These are phyloP conservation scores for Bujurquina vittata DNA, from an alignment of 2,113 vertebrate genomes.

Conservation along the genomic window DNA sequence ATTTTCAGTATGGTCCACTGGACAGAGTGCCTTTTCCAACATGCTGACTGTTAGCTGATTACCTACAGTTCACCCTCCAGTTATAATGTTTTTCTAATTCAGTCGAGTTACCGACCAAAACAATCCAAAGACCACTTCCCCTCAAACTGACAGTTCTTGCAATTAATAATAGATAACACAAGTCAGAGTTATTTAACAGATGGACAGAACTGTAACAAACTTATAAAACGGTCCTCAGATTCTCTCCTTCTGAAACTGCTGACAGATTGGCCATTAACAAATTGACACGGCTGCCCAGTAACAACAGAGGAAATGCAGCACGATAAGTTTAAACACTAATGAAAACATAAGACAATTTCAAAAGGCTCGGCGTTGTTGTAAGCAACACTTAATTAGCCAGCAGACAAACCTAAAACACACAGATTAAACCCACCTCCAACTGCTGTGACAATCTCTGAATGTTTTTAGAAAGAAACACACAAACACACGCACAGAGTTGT, in stretches of 20 bases:
- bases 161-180: background rate
- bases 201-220: background rate
- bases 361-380: background rate
- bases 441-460: background rate
- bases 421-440: background rate
- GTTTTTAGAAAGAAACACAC: background rate
- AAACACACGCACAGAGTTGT: slow-evolving; percentile 37
- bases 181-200: slow-evolving; percentile 6
- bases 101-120: background rate
- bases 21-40: no score
- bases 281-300: background rate
- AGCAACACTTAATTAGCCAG: background rate
- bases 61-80: background rate
- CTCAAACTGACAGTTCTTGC: background rate
- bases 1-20: no score
- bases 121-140: background rate
- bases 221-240: background rate
- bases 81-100: background rate
- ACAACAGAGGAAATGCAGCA: background rate
- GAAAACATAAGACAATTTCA: background rate
- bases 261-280: slow-evolving; percentile 11
- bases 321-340: background rate
- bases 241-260: slow-evolving; percentile 5
- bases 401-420: background rate
- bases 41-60: background rate